Evolutionary conservation across 2,797 vertebrate genomes (phyloP), one percentile per base, ranked within the genome.

Genomic region (Gephyroberyx darwinii): DNA sequence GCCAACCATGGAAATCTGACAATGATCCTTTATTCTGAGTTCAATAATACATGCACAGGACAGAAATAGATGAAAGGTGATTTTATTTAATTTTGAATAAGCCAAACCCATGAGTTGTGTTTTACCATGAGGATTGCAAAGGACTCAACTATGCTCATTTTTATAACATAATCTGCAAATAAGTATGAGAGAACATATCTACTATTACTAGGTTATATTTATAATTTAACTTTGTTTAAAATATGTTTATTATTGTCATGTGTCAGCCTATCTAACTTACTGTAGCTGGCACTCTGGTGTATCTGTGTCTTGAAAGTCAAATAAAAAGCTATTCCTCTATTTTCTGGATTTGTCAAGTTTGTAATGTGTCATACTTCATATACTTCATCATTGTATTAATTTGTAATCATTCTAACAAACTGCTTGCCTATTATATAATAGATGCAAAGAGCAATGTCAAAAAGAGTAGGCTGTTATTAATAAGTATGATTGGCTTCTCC

Each of bases 21-120:
- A 93, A 93, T 8, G 85, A 93, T 63, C 91, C 89, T 63, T 47
- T 94, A 79, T 94, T 93, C 84, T 93, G 75, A 87, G n/a, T 51
- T 61, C 0, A 69, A 12, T 1, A 47, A 41, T n/a, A 26, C 6
- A n/a, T 56, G 5, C 2, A 37, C 57, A 26, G 19, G 5, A 51
- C 8, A 20, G 10, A 48, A 53, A 17, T 12, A 58, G 14, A 16
- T 13, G 20, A 37, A 31, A 5, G 56, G 3, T 80, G 1, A 68
- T 63, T 51, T 69, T 54, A 51, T 61, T 61, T 43, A 19, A 3
- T 4, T 60, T 70, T 65, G 2, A 72, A 4, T 59, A 8, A 30
- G 45, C 63, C 47, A 52, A 74, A 13, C 1, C 12, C 0, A 2
- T 5, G 1, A 1, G 0, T 31, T 74, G 63, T 51, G 20, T 51